A percentile compares a stretch with the other conserved stretches of the same genome.
Conservation (phyloP, 1,140 invertebrate genomes). For the Liolophura sinensis region DNA sequence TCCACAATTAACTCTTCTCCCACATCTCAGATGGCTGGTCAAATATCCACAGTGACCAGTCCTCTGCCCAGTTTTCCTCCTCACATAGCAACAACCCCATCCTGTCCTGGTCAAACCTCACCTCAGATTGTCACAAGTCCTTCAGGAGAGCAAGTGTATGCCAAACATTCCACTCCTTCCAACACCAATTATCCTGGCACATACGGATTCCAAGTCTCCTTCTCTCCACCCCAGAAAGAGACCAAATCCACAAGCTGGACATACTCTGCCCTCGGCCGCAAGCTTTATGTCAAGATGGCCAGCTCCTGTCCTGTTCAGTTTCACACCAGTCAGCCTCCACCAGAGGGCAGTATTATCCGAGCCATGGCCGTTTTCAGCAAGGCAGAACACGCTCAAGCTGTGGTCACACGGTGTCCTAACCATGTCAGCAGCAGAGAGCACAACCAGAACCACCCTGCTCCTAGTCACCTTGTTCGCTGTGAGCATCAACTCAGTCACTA, state of each 20-base stretch:
- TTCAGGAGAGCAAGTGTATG: no score
- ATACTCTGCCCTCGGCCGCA: conserved; percentile 61
- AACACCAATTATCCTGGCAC: conserved; percentile 23
- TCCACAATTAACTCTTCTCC: no score
- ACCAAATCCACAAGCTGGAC: conserved; percentile 42
- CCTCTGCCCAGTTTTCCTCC: no score
- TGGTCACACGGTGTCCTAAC: conserved; percentile 63
- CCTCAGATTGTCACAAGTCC: no score
- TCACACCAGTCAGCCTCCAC: conserved; percentile 14
- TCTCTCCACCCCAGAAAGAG: conserved; percentile 27
- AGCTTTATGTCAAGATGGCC: conserved; percentile 64
- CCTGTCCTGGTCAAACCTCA: no score
- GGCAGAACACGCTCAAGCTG: conserved; percentile 60
- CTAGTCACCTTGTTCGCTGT: conserved; percentile 65
- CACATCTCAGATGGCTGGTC: no score
- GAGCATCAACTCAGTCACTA: conserved; percentile 57
- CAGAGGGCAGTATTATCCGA: conserved; percentile 53
- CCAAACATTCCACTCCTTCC: no score
- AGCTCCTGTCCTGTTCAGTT: conserved; percentile 61
- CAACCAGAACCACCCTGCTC: no score
- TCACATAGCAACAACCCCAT: no score
- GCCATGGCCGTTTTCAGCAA: conserved; percentile 61
- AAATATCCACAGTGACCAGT: no score
- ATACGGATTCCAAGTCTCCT: conserved; percentile 21
- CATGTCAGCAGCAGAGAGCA: conserved; percentile 46